Base-by-base conservation (phyloP, 2,797 vertebrate genomes). In the Balearica regulorum region DNA sequence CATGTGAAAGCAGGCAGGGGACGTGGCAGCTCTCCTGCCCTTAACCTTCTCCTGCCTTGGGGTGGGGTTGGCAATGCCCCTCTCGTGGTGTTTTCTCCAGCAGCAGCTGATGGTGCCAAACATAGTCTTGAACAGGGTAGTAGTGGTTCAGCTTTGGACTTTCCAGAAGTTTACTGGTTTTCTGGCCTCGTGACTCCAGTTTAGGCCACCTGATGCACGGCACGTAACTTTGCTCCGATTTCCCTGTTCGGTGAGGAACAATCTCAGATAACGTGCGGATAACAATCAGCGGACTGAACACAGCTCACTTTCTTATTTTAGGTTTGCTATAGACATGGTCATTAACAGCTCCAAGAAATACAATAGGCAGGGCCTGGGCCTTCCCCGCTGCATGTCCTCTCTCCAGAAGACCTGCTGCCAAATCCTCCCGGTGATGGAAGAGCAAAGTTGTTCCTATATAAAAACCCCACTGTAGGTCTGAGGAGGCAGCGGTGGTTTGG, bases 261-360 rank as follows among this genome's bases (percentile, higher is more conserved):
- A 86, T 81, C 87, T 83, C 73, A 89, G 94, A 87, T 90, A 94
- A 88, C 8, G 0, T 7, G 9, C 0, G 20, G 89, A 86, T 72
- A 96, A 91, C 87, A 68, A 91, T 80, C 58, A 61, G 80, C 4
- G 2, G 39, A 22, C 53, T 21, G 37, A 43, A n/a, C 54, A 60
- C 41, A 73, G 76, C 46, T 87, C 35, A 2, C 84, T 94, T 94
- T 93, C 95, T 96, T 93, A 91, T 95, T 96, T 97, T 94, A 95
- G 84, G 91, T 53, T 93, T 82, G 61, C 77, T 86, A 16, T n/a
- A 72, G 85, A 72, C 29, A 1, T 2, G 22, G 49, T 66, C 77
- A 41, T 70, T 85, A 91, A 64, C 26, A 53, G 72, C 57, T 79
- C 41, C 49, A 37, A 94, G 83, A 83, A 93, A 91, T 49, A 95